Percentiles rank a stretch among this genome's conserved stretches.
Evolutionary conservation across 2,113 vertebrate species (phyloP).

Genomic region (Prochilodus magdalenae): DNA sequence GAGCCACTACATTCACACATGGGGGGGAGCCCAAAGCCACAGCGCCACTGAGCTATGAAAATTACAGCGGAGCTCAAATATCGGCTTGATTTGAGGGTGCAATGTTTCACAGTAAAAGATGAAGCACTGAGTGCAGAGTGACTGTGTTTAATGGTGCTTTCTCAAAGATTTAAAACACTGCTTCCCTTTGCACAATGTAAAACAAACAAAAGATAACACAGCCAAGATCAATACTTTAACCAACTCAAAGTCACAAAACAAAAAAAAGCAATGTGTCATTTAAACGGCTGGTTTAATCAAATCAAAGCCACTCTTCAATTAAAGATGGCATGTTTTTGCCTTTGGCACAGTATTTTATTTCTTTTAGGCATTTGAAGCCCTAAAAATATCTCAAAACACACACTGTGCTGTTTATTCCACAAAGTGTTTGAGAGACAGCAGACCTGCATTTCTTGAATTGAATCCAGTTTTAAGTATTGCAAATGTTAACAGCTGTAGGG

Average conservation of each 20-base stretch:
- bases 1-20: conserved; percentile 30
- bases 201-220: neutral
- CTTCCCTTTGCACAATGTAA: neutral
- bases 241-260: neutral
- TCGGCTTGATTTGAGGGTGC: conserved; percentile 14
- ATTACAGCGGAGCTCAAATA: conserved; percentile 32
- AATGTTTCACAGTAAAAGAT: conserved; percentile 40
- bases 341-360: too few species aligned
- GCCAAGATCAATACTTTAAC: neutral
- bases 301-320: too few species aligned
- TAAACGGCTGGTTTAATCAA: too few species aligned
- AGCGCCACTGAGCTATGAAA: conserved; percentile 19
- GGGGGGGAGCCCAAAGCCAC: conserved; percentile 12
- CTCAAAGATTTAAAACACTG: neutral
- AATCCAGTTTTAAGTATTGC: neutral
- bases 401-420: neutral
- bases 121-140: neutral
- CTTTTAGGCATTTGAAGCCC: neutral
- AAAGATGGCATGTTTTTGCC: too few species aligned
- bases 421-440: neutral
- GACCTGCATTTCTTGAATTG: neutral
- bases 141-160: conserved; percentile 7
- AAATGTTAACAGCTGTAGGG: neutral
- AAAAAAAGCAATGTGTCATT: neutral
- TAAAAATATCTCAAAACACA: neutral